Percentiles rank a stretch among this genome's conserved stretches.
phyloP scores from a whole-genome alignment of 2,113 vertebrate species.

The Alethe diademata region DNA sequence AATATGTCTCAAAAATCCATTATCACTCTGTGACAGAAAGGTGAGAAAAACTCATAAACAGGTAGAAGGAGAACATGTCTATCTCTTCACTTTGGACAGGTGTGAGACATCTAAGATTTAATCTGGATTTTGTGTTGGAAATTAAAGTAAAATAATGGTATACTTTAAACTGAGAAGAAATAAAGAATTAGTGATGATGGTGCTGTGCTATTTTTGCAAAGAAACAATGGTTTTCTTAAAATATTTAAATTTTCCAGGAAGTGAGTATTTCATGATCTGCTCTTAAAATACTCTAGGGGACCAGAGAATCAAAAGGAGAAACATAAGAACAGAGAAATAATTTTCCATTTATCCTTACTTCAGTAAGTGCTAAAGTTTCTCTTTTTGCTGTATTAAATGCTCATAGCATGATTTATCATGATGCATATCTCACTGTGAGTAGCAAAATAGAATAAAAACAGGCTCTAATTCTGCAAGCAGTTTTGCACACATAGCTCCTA shows the following conservation, averaged over 20 bases:
- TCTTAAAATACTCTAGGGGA: neutral
- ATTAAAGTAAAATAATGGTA: neutral
- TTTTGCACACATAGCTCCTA: neutral
- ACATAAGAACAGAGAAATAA: neutral
- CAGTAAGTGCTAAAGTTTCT: neutral
- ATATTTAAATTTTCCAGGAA: neutral
- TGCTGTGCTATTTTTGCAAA: neutral
- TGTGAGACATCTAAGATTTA: neutral
- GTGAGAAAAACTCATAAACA: neutral
- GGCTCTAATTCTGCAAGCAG: neutral
- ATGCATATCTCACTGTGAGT: rapidly evolving
- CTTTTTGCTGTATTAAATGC: neutral
- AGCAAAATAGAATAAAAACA: neutral
- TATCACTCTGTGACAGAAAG: neutral
- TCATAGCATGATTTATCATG: neutral
- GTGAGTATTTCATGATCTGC: neutral
- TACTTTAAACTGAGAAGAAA: neutral
- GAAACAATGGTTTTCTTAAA: neutral
- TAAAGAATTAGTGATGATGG: neutral
- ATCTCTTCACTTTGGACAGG: neutral
- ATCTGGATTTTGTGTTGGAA: neutral
- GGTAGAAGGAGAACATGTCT: neutral
- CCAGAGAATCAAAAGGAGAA: neutral
- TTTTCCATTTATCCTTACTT: neutral
- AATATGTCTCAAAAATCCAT: constrained; percentile 27